Conservation (phyloP, 1,140 invertebrate genomes). For the Delia radicum region DNA sequence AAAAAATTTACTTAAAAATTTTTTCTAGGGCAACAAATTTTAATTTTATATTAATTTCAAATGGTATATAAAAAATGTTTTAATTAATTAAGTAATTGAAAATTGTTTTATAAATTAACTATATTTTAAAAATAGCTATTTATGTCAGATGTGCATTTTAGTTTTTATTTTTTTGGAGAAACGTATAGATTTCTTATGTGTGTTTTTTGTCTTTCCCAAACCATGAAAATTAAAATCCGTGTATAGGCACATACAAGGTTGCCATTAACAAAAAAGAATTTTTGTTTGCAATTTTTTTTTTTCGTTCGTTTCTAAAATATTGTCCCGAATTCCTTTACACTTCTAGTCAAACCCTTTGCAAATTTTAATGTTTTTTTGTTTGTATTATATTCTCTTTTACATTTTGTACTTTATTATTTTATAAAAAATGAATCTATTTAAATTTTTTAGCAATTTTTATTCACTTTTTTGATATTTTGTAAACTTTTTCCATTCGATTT, state of each 20-base stretch:
- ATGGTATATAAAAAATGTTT: neutral
- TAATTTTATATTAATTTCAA: neutral
- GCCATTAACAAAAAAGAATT: neutral
- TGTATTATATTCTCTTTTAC: neutral
- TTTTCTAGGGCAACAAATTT: neutral
- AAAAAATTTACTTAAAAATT: neutral
- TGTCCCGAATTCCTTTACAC: neutral
- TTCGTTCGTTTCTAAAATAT: neutral
- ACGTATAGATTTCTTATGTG: too few relatives aligned
- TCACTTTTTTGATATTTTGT: neutral
- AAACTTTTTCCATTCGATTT: constrained; percentile 11
- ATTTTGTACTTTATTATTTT: constrained; percentile 9
- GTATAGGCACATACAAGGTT: neutral
- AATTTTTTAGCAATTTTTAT: neutral
- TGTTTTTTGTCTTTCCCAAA: neutral
- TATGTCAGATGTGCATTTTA: neutral
- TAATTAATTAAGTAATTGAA: neutral
- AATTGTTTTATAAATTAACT: neutral
- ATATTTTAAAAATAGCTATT: neutral
- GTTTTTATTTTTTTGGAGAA: neutral
- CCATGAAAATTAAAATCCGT: neutral
- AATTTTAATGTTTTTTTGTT: neutral
- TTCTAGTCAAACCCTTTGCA: neutral
- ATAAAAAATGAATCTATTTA: constrained; percentile 8
- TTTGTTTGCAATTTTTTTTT: neutral